Evolutionary conservation across 1,140 invertebrate species (phyloP).

Genomic region (Mizuhopecten yessoensis): DNA sequence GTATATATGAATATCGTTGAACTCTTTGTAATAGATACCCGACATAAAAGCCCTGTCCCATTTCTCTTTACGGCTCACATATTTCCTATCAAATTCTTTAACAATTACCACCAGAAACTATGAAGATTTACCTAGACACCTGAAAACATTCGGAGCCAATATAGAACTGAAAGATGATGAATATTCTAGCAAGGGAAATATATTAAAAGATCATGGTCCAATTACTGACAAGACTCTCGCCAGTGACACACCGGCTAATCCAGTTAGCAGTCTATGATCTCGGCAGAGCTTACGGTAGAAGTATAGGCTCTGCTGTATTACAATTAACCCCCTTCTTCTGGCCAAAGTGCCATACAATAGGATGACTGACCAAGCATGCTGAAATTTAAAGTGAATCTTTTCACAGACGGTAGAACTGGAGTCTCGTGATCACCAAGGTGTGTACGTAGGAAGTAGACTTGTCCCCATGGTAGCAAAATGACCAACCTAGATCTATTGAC

Average conservation of each 20-base stretch:
- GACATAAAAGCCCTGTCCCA: not conserved
- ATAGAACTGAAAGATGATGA: not conserved
- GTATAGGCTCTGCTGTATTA: not conserved
- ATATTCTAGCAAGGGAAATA: not conserved
- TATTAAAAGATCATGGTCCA: slow-evolving; percentile 6
- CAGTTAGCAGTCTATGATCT: not conserved
- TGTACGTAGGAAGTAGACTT: not conserved
- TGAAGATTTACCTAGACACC: not conserved
- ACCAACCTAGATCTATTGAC: too few relatives aligned
- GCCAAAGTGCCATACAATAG: not conserved
- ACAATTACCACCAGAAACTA: not conserved
- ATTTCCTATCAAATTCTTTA: not conserved
- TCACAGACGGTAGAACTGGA: not conserved
- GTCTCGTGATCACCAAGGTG: not conserved
- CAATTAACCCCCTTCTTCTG: not conserved
- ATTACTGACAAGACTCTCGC: not conserved
- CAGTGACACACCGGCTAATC: not conserved
- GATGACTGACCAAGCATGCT: not conserved
- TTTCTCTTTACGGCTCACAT: not conserved
- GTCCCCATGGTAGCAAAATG: not conserved
- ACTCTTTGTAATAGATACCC: too few relatives aligned
- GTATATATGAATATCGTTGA: not conserved
- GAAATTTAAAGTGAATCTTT: not conserved
- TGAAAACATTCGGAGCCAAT: not conserved
- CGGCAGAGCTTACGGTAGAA: not conserved